Evolutionary conservation across 30 jellyfish, hydroid and myxozoan genomes (phyloP).

Genomic region (Mastigias papua): DNA sequence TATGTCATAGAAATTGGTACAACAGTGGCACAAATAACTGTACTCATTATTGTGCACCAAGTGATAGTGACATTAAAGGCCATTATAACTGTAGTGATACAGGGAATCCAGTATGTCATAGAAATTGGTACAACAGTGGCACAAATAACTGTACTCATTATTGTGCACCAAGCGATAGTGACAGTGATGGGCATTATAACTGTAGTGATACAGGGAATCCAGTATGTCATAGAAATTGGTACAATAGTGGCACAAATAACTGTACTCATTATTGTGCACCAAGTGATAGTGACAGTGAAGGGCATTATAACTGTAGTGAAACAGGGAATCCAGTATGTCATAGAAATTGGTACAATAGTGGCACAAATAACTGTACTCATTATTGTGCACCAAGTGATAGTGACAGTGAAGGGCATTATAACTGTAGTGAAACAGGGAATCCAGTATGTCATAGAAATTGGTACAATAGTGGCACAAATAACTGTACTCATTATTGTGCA

Average conservation of each 20-base stretch:
- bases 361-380: constrained; percentile 30
- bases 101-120: constrained; percentile 46
- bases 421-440: constrained; percentile 15
- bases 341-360: constrained; percentile 45
- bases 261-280: constrained; percentile 44
- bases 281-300: constrained; percentile 39
- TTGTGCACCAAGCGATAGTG: constrained; percentile 36
- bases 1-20: constrained; percentile 55
- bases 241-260: neutral
- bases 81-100: constrained; percentile 41
- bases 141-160: constrained; percentile 17
- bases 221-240: constrained; percentile 62
- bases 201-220: constrained; percentile 51
- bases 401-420: constrained; percentile 48
- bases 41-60: neutral
- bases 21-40: neutral
- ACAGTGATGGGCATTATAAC: constrained; percentile 54
- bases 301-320: constrained; percentile 62
- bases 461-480: constrained; percentile 33
- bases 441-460: constrained; percentile 20
- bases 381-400: constrained; percentile 57
- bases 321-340: constrained; percentile 60
- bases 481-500: constrained; percentile 29
- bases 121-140: constrained; percentile 50
- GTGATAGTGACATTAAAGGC: constrained; percentile 39